These are phyloP conservation scores for Jacana jacana DNA, from an alignment of 2,113 vertebrate genomes.

Conservation along the genomic window DNA sequence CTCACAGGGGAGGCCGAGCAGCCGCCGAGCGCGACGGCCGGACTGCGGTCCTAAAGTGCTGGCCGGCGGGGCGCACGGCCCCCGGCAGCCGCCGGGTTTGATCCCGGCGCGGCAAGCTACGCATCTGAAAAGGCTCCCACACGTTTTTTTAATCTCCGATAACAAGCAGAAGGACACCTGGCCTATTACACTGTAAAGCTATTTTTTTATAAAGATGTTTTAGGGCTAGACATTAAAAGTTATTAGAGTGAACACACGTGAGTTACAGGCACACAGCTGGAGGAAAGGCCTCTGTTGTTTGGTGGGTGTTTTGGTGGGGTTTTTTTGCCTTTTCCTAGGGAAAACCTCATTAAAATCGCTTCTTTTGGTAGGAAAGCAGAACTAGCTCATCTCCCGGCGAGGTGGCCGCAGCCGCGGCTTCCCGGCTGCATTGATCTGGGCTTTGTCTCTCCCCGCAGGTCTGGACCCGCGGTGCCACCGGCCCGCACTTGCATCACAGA, in stretches of 20 bases:
- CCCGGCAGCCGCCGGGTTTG: background rate
- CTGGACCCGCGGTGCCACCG: background rate
- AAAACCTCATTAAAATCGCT: conserved; percentile 44
- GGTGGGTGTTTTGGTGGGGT: background rate
- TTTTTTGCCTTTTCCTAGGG: conserved; percentile 15
- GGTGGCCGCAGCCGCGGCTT: background rate
- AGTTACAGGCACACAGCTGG: conserved; percentile 76
- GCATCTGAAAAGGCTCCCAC: conserved; percentile 61
- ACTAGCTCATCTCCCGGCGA: background rate
- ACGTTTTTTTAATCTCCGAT: conserved; percentile 74
- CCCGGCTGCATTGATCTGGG: background rate
- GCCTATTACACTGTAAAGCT: conserved; percentile 76
- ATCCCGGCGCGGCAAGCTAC: background rate
- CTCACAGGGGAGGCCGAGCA: background rate
- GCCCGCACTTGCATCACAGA: conserved; percentile 3
- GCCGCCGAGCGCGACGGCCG: background rate
- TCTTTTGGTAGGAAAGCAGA: conserved; percentile 62
- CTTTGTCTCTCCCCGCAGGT: background rate
- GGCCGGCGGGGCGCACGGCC: background rate
- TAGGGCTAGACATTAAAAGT: conserved; percentile 81
- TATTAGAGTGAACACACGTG: conserved; percentile 77
- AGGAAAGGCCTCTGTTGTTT: conserved; percentile 42
- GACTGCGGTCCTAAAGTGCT: background rate
- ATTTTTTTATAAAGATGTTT: conserved; percentile 83
- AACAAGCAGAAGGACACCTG: conserved; percentile 79